A percentile compares a stretch with the other conserved stretches of the same genome.
phyloP scores from a whole-genome alignment of 2,797 vertebrate genomes.

The Scolopax rusticola region DNA sequence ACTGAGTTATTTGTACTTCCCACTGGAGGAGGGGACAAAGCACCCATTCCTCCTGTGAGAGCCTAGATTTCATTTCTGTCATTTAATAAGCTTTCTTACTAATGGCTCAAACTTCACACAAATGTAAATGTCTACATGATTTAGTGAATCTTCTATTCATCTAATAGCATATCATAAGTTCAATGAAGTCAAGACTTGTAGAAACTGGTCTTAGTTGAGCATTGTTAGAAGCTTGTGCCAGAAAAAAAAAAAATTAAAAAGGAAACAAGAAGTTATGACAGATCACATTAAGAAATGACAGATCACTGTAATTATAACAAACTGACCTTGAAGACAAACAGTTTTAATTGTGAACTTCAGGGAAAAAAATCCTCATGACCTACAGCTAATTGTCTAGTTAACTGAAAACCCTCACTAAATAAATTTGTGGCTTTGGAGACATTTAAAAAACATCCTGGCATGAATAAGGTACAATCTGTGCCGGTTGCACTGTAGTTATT shows the following conservation, averaged over 20 bases:
- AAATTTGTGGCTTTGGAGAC: constrained; percentile 61
- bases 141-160: not conserved
- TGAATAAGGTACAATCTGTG: not conserved
- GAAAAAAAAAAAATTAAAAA: not conserved
- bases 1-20: not conserved
- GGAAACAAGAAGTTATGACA: constrained; percentile 39
- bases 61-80: not conserved
- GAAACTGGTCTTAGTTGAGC: not conserved
- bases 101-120: not conserved
- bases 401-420: constrained; percentile 59
- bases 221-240: not conserved
- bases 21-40: not conserved
- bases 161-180: not conserved
- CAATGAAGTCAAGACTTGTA: not conserved
- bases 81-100: not conserved
- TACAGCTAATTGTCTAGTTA: constrained; percentile 65
- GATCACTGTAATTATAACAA: constrained; percentile 61
- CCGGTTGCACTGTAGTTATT: not conserved
- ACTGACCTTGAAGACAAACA: constrained; percentile 61
- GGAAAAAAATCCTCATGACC: constrained; percentile 28
- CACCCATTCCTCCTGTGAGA: not conserved
- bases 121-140: not conserved
- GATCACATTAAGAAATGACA: constrained; percentile 57
- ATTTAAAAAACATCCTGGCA: constrained; percentile 30
- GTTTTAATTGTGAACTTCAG: constrained; percentile 63